Base-by-base conservation (phyloP, 1,140 invertebrate genomes). In the Pomphorhynchus laevis region DNA sequence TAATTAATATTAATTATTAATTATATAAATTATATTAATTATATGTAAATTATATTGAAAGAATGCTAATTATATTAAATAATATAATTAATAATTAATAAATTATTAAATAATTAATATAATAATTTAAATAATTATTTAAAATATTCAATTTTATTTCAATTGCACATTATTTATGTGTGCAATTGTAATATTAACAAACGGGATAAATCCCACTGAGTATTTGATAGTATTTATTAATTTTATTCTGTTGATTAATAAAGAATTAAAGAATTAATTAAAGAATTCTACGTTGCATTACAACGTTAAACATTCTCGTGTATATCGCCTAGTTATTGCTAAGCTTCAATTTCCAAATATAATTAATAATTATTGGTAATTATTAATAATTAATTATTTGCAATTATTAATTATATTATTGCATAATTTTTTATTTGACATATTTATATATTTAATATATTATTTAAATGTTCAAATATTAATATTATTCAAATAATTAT, bases 391-490 rank as follows among this genome's bases (percentile, higher is more conserved):
- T 22, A 20, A 20, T 14, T 12, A 11, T n/a, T n/a, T 11, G 16
- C n/a, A n/a, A n/a, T n/a, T n/a, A n/a, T n/a, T 2, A 31, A 3
- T 31, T 31, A n/a, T 2, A 31, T 31, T 31, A 3, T 2, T 31
- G 12, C 16, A 31, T 31, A 31, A 11, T 31, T 17, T 34, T 38
- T 17, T 14, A 17, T 8, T 38, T 4, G 27, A 38, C 3, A 25
- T 6, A 38, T 29, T 39, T n/a, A n/a, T n/a, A n/a, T n/a, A n/a
- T n/a, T n/a, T n/a, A n/a, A n/a, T n/a, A n/a, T n/a, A n/a, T n/a
- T n/a, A n/a, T n/a, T n/a, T n/a, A 27, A 29, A 18, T 29, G 31
- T 29, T 39, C 31, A 39, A 27, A 29, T 39, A 20, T 27, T 24
- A 22, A 9, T 27, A 21, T 39, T 38, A 16, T 22, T 24, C n/a